These are phyloP conservation scores for Daptonema setosum DNA, from an alignment of 2,888 invertebrate species.

Conservation along the genomic window DNA sequence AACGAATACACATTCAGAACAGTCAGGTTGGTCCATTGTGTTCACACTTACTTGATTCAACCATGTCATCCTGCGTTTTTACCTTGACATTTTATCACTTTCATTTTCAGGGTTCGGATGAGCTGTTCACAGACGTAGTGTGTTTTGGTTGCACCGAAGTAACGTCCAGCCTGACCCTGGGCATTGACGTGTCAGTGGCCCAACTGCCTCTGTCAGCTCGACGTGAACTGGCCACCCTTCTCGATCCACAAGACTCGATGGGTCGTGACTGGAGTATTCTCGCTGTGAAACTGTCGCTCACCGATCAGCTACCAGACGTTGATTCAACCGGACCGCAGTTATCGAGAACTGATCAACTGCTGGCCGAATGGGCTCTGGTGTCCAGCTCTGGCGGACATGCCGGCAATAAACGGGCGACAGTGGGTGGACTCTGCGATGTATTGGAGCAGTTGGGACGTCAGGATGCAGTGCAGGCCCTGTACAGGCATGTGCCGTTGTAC, in stretches of 20 bases:
- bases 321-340: slow-evolving; percentile 27
- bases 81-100: not conserved
- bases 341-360: slow-evolving; percentile 31
- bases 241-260: slow-evolving; percentile 30
- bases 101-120: slow-evolving; percentile 19
- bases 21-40: not conserved
- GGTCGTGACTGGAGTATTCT: slow-evolving; percentile 36
- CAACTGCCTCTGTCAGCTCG: slow-evolving; percentile 41
- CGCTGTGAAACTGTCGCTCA: slow-evolving; percentile 35
- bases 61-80: not conserved
- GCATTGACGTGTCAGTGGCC: slow-evolving; percentile 39
- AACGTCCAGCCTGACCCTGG: slow-evolving; percentile 31
- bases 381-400: not conserved
- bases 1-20: slow-evolving; percentile 31
- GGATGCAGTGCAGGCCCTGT: slow-evolving; percentile 40
- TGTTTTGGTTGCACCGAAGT: slow-evolving; percentile 39
- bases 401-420: slow-evolving; percentile 24
- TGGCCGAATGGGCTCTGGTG: slow-evolving; percentile 33
- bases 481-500: slow-evolving; percentile 37
- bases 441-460: slow-evolving; percentile 40
- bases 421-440: slow-evolving; percentile 38
- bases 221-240: slow-evolving; percentile 30
- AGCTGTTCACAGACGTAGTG: slow-evolving; percentile 38
- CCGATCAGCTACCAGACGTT: slow-evolving; percentile 36
- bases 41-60: no score